These are phyloP conservation scores for Holothuria leucospilota DNA, from an alignment of 53 echinoderm and acorn worm species.

Conservation along the genomic window DNA sequence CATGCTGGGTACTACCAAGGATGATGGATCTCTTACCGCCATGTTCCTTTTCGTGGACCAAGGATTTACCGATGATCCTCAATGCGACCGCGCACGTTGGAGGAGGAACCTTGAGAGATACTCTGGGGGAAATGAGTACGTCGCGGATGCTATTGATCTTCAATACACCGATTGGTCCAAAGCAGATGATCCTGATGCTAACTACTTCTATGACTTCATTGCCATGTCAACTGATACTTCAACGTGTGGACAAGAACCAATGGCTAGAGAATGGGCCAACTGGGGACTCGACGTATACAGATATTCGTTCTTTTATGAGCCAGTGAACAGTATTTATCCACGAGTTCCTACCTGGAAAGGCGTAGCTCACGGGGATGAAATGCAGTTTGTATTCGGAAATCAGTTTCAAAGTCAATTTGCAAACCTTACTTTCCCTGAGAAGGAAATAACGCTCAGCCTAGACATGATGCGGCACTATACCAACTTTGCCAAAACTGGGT, in stretches of 20 bases:
- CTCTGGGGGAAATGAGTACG: conserved; percentile 48
- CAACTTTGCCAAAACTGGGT: conserved; percentile 86
- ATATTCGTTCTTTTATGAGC: conserved; percentile 66
- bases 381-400: conserved; percentile 73
- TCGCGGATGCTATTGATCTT: conserved; percentile 58
- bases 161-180: conserved; percentile 70
- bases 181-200: conserved; percentile 64
- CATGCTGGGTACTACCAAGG: conserved; percentile 62
- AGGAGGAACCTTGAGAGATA: conserved; percentile 12
- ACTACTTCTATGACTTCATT: conserved; percentile 65
- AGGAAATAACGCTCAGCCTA: conserved; percentile 54
- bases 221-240: conserved; percentile 58
- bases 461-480: conserved; percentile 75
- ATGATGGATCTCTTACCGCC: conserved; percentile 69
- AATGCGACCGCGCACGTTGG: conserved; percentile 36
- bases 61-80: conserved; percentile 45
- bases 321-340: conserved; percentile 47
- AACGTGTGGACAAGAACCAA: conserved; percentile 56
- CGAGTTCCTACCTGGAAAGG: conserved; percentile 37
- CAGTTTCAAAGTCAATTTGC: conserved; percentile 17
- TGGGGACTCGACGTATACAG: conserved; percentile 51
- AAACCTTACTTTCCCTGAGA: conserved; percentile 22
- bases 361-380: conserved; percentile 71
- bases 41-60: conserved; percentile 48
- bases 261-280: conserved; percentile 47